Evolutionary conservation across 2,888 invertebrate genomes (phyloP).

Genomic region (Drosophila borborema): DNA sequence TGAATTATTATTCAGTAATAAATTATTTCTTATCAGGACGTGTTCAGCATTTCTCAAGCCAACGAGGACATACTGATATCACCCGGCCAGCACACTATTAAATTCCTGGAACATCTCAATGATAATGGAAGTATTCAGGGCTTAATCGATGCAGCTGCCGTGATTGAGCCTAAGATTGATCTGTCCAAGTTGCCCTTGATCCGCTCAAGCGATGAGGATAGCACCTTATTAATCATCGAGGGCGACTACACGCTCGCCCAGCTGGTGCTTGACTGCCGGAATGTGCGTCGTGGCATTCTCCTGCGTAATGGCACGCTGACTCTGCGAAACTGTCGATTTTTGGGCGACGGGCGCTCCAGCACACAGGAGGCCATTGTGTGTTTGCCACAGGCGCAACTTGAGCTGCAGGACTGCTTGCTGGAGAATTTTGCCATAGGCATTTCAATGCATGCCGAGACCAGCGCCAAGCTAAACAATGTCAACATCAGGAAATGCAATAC

Average conservation of each 20-base stretch:
- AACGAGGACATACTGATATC: constrained; percentile 86
- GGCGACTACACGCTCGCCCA: constrained; percentile 86
- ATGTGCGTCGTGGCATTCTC: constrained; percentile 86
- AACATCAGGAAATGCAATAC: constrained; percentile 58
- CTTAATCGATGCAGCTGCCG: constrained; percentile 28
- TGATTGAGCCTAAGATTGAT: constrained; percentile 10
- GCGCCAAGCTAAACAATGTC: constrained; percentile 39
- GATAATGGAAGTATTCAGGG: constrained; percentile 85
- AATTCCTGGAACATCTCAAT: constrained; percentile 86
- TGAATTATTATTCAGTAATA: neutral
- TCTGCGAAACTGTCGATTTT: constrained; percentile 86
- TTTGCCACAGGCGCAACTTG: constrained; percentile 84
- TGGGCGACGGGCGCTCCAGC: constrained; percentile 86
- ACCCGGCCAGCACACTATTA: constrained; percentile 86
- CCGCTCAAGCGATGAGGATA: constrained; percentile 85
- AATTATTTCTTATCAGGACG: constrained; percentile 61
- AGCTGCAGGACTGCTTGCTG: constrained; percentile 86
- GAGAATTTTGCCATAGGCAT: constrained; percentile 86
- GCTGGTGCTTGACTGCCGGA: constrained; percentile 86
- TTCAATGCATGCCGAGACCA: constrained; percentile 79
- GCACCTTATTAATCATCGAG: constrained; percentile 86
- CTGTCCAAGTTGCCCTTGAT: constrained; percentile 78
- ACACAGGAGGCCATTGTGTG: constrained; percentile 87
- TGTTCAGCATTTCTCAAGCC: constrained; percentile 80
- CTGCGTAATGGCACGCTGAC: constrained; percentile 86